Base-by-base conservation (phyloP, 2,797 vertebrate genomes). In the Chaetodon trifasciatus region DNA sequence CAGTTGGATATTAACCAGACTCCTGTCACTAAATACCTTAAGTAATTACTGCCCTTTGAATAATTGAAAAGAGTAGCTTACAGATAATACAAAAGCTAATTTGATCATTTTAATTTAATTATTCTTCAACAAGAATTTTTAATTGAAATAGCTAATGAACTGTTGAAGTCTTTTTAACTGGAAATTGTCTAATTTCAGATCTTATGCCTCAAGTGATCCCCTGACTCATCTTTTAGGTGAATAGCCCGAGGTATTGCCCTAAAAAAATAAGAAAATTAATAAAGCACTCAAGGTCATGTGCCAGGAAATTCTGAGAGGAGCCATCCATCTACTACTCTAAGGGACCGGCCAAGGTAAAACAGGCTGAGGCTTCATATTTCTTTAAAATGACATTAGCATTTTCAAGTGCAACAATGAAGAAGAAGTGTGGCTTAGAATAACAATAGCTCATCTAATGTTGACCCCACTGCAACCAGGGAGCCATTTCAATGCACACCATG, bases 81-180 rank as follows among this genome's bases (percentile, higher is more conserved):
- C 67, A 82, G 44, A 75, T 73, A 64, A 85, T 90, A 81, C 75
- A 83, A 78, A 72, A 78, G 76, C 82, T 90, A 88, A 93, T 94
- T 92, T 84, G 84, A 91, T 88, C 32, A 52, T 78, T 89, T 84
- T 83, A 75, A 92, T 92, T 93, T 92, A 91, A 93, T 90, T 92
- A 94, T 91, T 93, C 80, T 79, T 89, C 16, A 75, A 76, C 74
- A 78, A 63, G 74, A 91, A 55, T 81, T 84, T 87, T 83, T 92
- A 93, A 93, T 94, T 94, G 89, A 95, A 94, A 88, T 66, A 74
- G 81, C 90, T 92, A 95, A 95, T 93, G 90, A 94, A 87, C 72
- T 85, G 74, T 81, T 91, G 85, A 81, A 83, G 85, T 81, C 82
- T 83, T 81, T 82, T 87, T 86, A 87, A 82, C 80, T 85, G 86